Evolutionary conservation across 2,888 invertebrate species (phyloP), one percentile per base, ranked within the genome.

Genomic region (Tachina fera): DNA sequence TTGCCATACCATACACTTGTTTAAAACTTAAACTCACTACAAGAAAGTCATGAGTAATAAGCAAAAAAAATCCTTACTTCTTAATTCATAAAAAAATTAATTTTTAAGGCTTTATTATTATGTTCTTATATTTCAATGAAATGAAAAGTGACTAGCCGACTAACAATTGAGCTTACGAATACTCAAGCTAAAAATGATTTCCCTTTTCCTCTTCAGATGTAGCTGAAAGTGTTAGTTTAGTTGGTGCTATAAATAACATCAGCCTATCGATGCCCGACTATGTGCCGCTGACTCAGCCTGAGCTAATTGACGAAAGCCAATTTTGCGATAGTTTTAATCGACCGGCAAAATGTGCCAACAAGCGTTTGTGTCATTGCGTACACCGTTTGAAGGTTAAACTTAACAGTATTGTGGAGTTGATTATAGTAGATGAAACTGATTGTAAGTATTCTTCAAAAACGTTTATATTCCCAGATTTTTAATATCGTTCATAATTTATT

Each of bases 241-340:
- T 90, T 10, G 95, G 94, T 60, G 95, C 94, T 87, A 94, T 94
- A 22, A 96, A 97, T 91, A 96, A 96, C 72, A 94, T 96, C 22
- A 95, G 96, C 10, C 96, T 97, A 91, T 94, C 94, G 47, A 96
- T 95, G 89, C 97, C 97, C 0, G 94, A 96, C 1, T 96, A 96
- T 0, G 97, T 97, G 0, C 93, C 97, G 56, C 93, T 97, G 83
- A 96, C 96, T 1, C 97, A 97, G 90, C 88, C 88, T 11, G 84
- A 86, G 47, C 87, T 90, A 83, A 89, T 92, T 78, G 89, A 90
- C 77, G 90, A 91, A 77, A 88, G 88, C 31, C 74, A 89, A 68
- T 92, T 89, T 87, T 90, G 92, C 70, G 89, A 90, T 87, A 88
- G 86, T 61, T 19, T 58, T 3, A 78, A 88, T 14, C 78, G 86